Evolutionary conservation across 2,888 invertebrate species (phyloP), one percentile per base, ranked within the genome.

Genomic region (Blastobasis adustella): DNA sequence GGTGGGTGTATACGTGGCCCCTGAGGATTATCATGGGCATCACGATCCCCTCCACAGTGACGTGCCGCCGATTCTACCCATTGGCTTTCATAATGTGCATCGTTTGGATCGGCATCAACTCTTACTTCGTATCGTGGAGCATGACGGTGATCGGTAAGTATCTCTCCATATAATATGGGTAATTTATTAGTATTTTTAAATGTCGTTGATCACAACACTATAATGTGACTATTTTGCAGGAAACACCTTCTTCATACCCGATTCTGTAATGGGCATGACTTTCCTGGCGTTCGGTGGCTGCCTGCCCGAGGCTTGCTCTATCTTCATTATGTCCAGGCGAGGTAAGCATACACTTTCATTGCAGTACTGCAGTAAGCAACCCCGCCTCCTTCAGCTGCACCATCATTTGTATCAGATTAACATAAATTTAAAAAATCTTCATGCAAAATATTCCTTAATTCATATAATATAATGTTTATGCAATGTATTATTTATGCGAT

Each of bases 111-210:
- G 97, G 95, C 3, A 76, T 88, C 1, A 93, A 96, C 58, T 95
- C 97, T 0, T 98, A 97, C 71, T 65, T 96, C 50, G 94, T 96
- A 37, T 94, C 97, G 0, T 98, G 98, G 98, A 96, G 97, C 93
- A 93, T 97, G 74, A 93, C 96, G 39, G 90, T 95, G 4, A 92
- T 97, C 58, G 97, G 97, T 94, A 55, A 52, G 63, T 51, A 23
- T 23, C 2, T 23, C 23, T 37, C 6, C 49, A 45, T 49, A 46
- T 49, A 45, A 42, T 41, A 42, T 46, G 8, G 5, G 36, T 36
- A 2, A n/a, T 48, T 48, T 10, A 41, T 10, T 23, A 23, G 23
- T 23, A 23, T 23, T 23, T 23, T 23, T 1, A 2, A 1, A 23
- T 23, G 23, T 23, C 23, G 3, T 23, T 23, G 1, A 23, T 23